phyloP scores from a whole-genome alignment of 2,797 vertebrate species.

The Astyanax mexicanus region DNA sequence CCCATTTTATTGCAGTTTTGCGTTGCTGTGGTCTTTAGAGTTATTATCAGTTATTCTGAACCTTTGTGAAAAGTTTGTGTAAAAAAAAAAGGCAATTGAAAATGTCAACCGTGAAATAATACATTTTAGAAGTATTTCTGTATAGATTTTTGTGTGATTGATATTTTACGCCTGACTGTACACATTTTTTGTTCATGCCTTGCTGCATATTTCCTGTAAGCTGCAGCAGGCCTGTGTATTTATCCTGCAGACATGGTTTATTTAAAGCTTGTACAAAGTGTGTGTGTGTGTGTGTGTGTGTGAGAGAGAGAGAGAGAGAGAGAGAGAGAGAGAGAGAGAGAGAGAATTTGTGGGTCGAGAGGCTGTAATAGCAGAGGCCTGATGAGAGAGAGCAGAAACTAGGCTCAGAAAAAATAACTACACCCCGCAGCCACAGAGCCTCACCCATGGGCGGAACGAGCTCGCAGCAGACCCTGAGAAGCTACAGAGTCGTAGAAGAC shows the following conservation, averaged over 20 bases:
- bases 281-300: neutral
- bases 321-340: slow-evolving; percentile 16
- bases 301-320: neutral
- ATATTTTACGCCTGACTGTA: neutral
- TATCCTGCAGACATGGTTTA: slow-evolving; percentile 14
- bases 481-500: no score
- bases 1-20: no score
- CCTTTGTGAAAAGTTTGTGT: no score
- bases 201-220: neutral
- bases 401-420: slow-evolving; percentile 35
- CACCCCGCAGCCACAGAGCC: slow-evolving; percentile 41
- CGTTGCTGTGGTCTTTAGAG: no score
- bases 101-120: no score
- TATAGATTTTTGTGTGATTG: neutral
- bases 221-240: neutral
- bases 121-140: no score
- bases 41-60: neutral
- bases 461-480: neutral
- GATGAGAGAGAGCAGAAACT: slow-evolving; percentile 39
- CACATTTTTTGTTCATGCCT: neutral
- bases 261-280: neutral
- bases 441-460: slow-evolving; percentile 25
- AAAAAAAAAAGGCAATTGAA: no score
- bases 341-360: neutral
- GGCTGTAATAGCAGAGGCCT: slow-evolving; percentile 29